phyloP scores from a whole-genome alignment of 1,140 invertebrate genomes.

The Drosophila arawakana region DNA sequence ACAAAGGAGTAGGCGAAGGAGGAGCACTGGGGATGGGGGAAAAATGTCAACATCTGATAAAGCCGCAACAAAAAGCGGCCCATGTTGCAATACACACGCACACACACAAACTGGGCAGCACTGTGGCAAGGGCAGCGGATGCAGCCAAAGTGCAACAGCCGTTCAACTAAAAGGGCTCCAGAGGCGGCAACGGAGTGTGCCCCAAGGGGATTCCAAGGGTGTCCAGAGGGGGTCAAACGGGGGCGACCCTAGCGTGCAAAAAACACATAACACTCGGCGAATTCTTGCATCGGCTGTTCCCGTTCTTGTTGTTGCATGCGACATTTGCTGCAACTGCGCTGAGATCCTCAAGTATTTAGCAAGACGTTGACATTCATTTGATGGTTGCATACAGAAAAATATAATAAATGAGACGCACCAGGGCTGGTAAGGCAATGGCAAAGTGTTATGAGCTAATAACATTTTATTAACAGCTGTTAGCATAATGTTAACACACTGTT shows the following conservation, averaged over 20 bases:
- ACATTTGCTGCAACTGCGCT: slow-evolving; percentile 42
- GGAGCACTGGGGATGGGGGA: not conserved
- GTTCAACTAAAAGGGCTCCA: slow-evolving; percentile 34
- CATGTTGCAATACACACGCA: slow-evolving; percentile 15
- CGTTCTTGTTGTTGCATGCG: slow-evolving; percentile 24
- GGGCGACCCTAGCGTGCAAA: slow-evolving; percentile 55
- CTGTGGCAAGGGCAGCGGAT: slow-evolving; percentile 50
- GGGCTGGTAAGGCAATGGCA: slow-evolving; percentile 6
- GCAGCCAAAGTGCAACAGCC: slow-evolving; percentile 75
- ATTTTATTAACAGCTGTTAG: not conserved
- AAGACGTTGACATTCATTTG: slow-evolving; percentile 69
- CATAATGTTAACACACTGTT: not conserved
- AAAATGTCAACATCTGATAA: slow-evolving; percentile 82
- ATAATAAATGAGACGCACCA: not conserved
- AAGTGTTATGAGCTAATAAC: not conserved
- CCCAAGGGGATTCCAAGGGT: not conserved
- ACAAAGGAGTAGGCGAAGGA: not conserved
- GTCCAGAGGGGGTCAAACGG: not conserved
- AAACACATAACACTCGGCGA: slow-evolving; percentile 23
- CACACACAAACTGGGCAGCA: slow-evolving; percentile 9
- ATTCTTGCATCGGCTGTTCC: no score
- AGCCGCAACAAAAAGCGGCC: slow-evolving; percentile 62
- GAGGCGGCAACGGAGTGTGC: not conserved
- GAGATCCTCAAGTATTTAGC: slow-evolving; percentile 73
- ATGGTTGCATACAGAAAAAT: slow-evolving; percentile 39